Base-by-base conservation (phyloP, 2,888 invertebrate genomes). In the Drosophila anomalipes region DNA sequence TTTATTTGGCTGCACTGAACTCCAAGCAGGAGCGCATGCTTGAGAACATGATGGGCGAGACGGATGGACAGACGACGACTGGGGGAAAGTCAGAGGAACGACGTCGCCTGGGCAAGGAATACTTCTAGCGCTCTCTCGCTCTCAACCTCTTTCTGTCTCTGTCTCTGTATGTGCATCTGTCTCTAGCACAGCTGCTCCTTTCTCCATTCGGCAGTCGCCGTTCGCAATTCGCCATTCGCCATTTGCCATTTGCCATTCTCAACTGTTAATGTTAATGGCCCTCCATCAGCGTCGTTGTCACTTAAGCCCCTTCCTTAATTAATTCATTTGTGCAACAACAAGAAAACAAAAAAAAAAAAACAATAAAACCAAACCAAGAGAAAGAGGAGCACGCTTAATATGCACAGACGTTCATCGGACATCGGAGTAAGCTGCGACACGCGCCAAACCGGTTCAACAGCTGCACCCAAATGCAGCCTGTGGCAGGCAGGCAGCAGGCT, bases 1-100 rank as follows among this genome's bases (percentile, higher is more conserved):
- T 99, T 75, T 97, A 97, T 0, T 97, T 98, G 56, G 97, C 97
- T 51, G 98, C 98, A 0, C 95, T 98, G 59, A 97, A 97, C 94
- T 76, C 83, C 1, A 97, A 97, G 12, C 98, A 98, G 94, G 97
- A 98, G 92, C 96, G 96, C 3, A 95, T 96, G 86, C 97, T 98
- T 77, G 94, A 98, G 35, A 95, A 96, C 53, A 98, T 98, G 97
- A 98, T 99, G 98, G 98, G 98, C 91, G 97, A 97, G 73, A 95
- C 96, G 2, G 96, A 98, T 83, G 98, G 97, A 57, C 37, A 14
- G 0, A 97, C 97, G 4, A 93, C 95, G 9, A 97, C 97, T 92
- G 94, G 94, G 74, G 88, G 92, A 5, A 76, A 33, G 83, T 91
- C 53, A 12, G 71, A 71, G 12, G 68, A 74, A 1, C 64, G 74